Percentiles rank a stretch among this genome's conserved stretches.
Evolutionary conservation across 30 jellyfish, hydroid and myxozoan species (phyloP).

Genomic region (Chironex yamaguchii): DNA sequence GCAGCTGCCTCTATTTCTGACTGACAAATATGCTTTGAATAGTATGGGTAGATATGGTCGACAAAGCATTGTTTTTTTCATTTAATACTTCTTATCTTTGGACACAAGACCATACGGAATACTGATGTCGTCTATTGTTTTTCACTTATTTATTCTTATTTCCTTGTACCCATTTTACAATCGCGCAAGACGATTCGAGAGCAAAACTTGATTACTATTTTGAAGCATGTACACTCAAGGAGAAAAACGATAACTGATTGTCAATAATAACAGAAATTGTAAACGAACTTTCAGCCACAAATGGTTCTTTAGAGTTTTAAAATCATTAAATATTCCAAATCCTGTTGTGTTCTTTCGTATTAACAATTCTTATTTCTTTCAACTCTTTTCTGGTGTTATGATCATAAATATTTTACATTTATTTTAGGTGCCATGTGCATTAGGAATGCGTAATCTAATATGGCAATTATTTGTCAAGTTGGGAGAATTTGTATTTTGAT

Average conservation of each 20-base stretch:
- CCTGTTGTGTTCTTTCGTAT: conserved; percentile 1
- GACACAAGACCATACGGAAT: not conserved
- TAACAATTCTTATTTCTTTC: not conserved
- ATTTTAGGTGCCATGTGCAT: not conserved
- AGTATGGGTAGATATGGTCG: not conserved
- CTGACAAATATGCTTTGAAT: not conserved
- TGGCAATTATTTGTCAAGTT: conserved; percentile 51
- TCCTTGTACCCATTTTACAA: not conserved
- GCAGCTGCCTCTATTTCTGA: not conserved
- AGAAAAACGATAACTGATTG: not conserved
- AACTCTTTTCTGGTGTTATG: not conserved
- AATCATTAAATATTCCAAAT: not conserved
- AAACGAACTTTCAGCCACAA: not conserved
- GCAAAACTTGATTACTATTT: not conserved
- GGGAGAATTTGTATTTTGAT: conserved; percentile 70
- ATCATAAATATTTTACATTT: not conserved
- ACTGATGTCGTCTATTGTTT: not conserved
- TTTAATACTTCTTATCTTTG: not conserved
- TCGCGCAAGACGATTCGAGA: not conserved
- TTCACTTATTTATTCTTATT: not conserved
- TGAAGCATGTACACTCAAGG: not conserved
- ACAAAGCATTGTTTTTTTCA: not conserved
- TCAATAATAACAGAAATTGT: not conserved
- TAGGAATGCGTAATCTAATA: not conserved
- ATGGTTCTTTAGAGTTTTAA: not conserved